Percentiles rank a stretch among this genome's conserved stretches.
phyloP scores from a whole-genome alignment of 2,888 invertebrate genomes.

The Lasioglossum leucozonium region DNA sequence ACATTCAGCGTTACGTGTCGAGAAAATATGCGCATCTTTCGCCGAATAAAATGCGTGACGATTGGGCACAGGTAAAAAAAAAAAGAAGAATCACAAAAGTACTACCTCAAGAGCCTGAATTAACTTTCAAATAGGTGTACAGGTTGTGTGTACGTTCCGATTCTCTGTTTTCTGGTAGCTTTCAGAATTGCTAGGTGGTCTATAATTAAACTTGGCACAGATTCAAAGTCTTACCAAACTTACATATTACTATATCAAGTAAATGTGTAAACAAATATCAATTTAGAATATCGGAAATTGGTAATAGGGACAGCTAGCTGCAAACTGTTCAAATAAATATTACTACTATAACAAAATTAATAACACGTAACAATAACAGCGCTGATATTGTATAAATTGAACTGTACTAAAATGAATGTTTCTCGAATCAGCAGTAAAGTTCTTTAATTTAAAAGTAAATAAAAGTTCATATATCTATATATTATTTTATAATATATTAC shows the following conservation, averaged over 20 bases:
- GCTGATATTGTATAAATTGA: neutral
- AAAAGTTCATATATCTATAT: neutral
- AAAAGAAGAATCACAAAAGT: conserved; percentile 2
- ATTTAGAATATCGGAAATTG: conserved; percentile 15
- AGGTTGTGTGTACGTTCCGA: conserved; percentile 62
- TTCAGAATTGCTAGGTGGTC: conserved; percentile 72
- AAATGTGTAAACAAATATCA: conserved; percentile 62
- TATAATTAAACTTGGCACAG: conserved; percentile 78
- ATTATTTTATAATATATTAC: too few relatives aligned
- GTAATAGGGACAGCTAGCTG: neutral
- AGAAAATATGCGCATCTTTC: conserved; percentile 14
- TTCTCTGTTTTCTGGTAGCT: conserved; percentile 71
- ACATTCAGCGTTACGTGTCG: conserved; percentile 1
- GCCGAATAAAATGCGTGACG: neutral
- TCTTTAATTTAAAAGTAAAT: neutral
- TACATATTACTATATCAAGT: conserved; percentile 64
- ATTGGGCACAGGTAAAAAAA: neutral
- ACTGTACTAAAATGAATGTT: neutral
- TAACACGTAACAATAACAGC: neutral
- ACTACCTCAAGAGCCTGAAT: conserved; percentile 32
- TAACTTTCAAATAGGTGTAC: conserved; percentile 51
- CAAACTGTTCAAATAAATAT: conserved; percentile 6
- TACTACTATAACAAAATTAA: neutral
- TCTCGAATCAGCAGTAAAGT: neutral
- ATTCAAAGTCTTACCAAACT: conserved; percentile 69